Conservation (phyloP, 2,113 vertebrate genomes). For the Steatornis caripensis region DNA sequence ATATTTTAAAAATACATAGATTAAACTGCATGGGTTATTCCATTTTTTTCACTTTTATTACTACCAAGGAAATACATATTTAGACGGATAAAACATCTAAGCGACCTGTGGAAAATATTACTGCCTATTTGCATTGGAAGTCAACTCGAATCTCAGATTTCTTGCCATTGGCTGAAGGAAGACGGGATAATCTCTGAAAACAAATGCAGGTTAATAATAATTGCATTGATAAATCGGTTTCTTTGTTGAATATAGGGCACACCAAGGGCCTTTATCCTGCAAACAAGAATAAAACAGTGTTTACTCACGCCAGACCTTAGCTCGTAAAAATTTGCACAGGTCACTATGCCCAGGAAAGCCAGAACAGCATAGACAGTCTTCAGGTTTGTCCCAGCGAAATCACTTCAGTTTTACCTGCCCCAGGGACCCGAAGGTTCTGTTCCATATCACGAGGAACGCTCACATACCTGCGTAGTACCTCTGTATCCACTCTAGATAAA, state of each 20-base stretch:
- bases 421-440: neutral
- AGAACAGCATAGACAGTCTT: neutral
- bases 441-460: neutral
- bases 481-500: neutral
- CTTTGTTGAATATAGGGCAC: neutral
- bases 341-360: neutral
- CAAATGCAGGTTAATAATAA: neutral
- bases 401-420: neutral
- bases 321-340: neutral
- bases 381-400: neutral
- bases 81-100: neutral
- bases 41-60: neutral
- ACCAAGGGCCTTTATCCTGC: neutral
- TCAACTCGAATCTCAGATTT: neutral
- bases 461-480: neutral
- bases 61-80: neutral
- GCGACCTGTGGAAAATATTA: neutral
- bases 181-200: neutral
- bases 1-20: constrained; percentile 16
- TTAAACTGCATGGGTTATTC: neutral
- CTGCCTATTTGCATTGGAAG: neutral
- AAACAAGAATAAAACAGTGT: neutral
- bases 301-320: neutral
- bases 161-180: neutral
- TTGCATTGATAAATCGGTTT: neutral